These are phyloP conservation scores for Scortum barcoo DNA, from an alignment of 2,113 vertebrate species.

Conservation along the genomic window DNA sequence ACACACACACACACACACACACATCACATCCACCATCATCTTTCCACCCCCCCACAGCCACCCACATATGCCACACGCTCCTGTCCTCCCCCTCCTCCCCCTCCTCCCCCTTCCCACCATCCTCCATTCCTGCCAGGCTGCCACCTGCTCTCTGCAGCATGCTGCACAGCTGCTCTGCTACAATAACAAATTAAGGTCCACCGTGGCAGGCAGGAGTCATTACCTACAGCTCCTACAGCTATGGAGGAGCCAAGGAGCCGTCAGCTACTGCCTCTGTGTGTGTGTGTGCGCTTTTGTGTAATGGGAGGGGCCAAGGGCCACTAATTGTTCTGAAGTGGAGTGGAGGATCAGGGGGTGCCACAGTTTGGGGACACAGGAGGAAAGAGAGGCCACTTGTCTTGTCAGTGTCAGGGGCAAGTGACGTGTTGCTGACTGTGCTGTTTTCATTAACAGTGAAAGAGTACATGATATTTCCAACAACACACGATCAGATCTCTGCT, in stretches of 20 bases:
- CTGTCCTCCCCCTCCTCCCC: conserved; percentile 45
- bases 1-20: conserved; percentile 49
- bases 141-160: conserved; percentile 87
- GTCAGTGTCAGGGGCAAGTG: conserved; percentile 39
- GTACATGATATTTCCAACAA: not conserved
- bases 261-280: conserved; percentile 29
- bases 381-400: conserved; percentile 48
- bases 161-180: conserved; percentile 87
- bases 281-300: conserved; percentile 15
- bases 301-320: conserved; percentile 50
- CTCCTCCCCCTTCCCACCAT: conserved; percentile 35
- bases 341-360: conserved; percentile 26
- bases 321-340: conserved; percentile 67
- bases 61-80: conserved; percentile 83
- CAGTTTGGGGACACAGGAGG: conserved; percentile 50
- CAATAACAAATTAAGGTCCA: conserved; percentile 87
- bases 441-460: not conserved
- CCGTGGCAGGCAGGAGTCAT: conserved; percentile 76
- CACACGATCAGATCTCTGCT: not conserved
- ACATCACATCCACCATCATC: conserved; percentile 55
- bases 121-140: conserved; percentile 81
- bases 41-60: conserved; percentile 59
- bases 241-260: conserved; percentile 50
- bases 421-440: conserved; percentile 32
- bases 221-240: conserved; percentile 75